Evolutionary conservation across 2,888 invertebrate species (phyloP), one percentile per base, ranked within the genome.

Genomic region (Rhodophaea formosa): DNA sequence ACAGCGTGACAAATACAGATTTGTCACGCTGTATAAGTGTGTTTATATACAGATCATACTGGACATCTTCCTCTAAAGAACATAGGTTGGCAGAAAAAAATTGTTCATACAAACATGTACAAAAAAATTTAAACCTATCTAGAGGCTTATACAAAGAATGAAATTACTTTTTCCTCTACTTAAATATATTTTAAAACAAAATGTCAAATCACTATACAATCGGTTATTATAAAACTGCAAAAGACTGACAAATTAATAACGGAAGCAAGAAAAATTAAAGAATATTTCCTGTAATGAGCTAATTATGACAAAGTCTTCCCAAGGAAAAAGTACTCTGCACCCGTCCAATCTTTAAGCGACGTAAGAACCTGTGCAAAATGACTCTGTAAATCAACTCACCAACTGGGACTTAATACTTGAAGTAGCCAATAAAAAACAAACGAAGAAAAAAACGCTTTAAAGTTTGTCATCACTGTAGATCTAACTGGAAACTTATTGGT

Each of bases 351-450:
- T 51, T 16, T 3, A 12, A 35, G 51, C 12, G 16, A 35, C 51
- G 51, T 51, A 39, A 7, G 35, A 51, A 51, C 51, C 51, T 17
- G 35, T 7, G 51, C 51, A n/a, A 35, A 49, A 51, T 51, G 35
- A 15, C 35, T 12, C 35, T 35, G 16, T 51, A 51, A 51, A 51
- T 51, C 51, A 51, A 35, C 15, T 15, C 6, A 10, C 15, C 14
- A 39, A 39, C 39, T 39, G 6, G n/a, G n/a, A 10, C 49, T 32
- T 23, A 15, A 16, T 30, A 51, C 51, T 16, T 10, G 16, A 17
- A 51, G 51, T 39, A 17, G 16, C 51, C 35, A 35, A 51, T 51
- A 17, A 35, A 51, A 51, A 51, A 51, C 47, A 47, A 47, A 47
- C 32, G 15, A 49, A 49, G 32, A 49, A 49, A 49, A 49, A 32